These are phyloP conservation scores for Drosophila persimilis DNA, from an alignment of 1,140 invertebrate species.

Conservation along the genomic window DNA sequence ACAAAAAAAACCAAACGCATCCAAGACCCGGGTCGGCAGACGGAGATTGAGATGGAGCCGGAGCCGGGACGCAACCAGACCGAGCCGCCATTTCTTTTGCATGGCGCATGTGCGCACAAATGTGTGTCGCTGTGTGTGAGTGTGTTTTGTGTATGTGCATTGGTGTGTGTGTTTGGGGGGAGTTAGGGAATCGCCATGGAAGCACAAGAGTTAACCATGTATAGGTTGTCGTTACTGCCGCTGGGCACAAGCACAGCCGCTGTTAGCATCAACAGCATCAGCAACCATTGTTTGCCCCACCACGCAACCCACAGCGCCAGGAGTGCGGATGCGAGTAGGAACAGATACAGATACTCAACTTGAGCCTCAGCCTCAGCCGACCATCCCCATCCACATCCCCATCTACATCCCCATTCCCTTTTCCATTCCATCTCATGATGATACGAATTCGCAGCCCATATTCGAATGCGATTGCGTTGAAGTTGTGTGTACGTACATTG, in stretches of 20 bases:
- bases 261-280: slow-evolving; percentile 53
- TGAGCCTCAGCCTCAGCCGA: slow-evolving; percentile 6
- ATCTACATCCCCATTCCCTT: neutral
- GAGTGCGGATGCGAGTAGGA: slow-evolving; percentile 10
- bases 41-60: slow-evolving; percentile 19
- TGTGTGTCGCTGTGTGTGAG: slow-evolving; percentile 16
- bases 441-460: slow-evolving; percentile 45
- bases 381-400: slow-evolving; percentile 6
- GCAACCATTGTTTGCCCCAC: slow-evolving; percentile 70
- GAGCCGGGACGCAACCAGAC: slow-evolving; percentile 2
- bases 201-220: slow-evolving; percentile 55
- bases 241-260: slow-evolving; percentile 47
- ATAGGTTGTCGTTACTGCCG: slow-evolving; percentile 48
- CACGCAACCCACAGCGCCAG: slow-evolving; percentile 42
- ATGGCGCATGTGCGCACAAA: slow-evolving; percentile 74
- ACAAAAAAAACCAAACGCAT: slow-evolving; percentile 9
- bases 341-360: slow-evolving; percentile 16
- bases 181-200: slow-evolving; percentile 52
- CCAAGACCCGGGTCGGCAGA: slow-evolving; percentile 29
- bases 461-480: slow-evolving; percentile 51
- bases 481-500: slow-evolving; percentile 15
- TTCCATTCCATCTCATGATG: slow-evolving; percentile 9
- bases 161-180: slow-evolving; percentile 24
- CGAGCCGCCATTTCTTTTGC: slow-evolving; percentile 69
- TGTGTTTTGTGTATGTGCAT: neutral